Evolutionary conservation across 64 coral and sea anemone species (phyloP).

Genomic region (Hydrozoanthus tunicans): DNA sequence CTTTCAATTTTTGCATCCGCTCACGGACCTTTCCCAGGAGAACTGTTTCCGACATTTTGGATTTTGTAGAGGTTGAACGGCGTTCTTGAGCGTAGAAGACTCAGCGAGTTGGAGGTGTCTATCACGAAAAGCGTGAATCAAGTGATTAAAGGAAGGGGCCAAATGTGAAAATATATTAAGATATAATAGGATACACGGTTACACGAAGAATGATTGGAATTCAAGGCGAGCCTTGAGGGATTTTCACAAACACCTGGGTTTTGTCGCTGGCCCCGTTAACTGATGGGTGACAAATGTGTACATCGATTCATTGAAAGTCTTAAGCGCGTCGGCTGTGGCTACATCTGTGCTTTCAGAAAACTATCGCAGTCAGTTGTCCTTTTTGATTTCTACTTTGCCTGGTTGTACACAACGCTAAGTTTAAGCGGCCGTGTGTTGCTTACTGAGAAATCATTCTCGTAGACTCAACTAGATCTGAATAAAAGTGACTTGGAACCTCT

Average conservation of each 20-base stretch:
- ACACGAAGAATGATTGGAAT: slow-evolving; percentile 44
- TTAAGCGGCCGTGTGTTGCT: too few species aligned
- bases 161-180: slow-evolving; percentile 48
- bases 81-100: not conserved
- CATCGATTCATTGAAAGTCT: not conserved
- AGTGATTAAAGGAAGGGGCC: not conserved
- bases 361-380: not conserved
- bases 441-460: too few species aligned
- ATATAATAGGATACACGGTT: slow-evolving; percentile 45
- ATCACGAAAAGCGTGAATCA: not conserved
- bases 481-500: too few species aligned
- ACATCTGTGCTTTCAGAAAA: not conserved
- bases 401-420: not conserved
- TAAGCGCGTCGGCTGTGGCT: not conserved
- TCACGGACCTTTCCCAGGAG: slow-evolving; percentile 82
- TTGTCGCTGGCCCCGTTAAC: slow-evolving; percentile 16
- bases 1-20: slow-evolving; percentile 86
- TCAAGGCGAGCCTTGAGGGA: slow-evolving; percentile 54
- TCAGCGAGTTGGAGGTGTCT: not conserved
- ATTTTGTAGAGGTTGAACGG: not conserved
- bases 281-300: slow-evolving; percentile 35
- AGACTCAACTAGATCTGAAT: too few species aligned
- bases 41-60: slow-evolving; percentile 63
- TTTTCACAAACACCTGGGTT: slow-evolving; percentile 36
- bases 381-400: not conserved